Base-by-base conservation (phyloP, 2,888 invertebrate genomes). In the Drosophila borealis region DNA sequence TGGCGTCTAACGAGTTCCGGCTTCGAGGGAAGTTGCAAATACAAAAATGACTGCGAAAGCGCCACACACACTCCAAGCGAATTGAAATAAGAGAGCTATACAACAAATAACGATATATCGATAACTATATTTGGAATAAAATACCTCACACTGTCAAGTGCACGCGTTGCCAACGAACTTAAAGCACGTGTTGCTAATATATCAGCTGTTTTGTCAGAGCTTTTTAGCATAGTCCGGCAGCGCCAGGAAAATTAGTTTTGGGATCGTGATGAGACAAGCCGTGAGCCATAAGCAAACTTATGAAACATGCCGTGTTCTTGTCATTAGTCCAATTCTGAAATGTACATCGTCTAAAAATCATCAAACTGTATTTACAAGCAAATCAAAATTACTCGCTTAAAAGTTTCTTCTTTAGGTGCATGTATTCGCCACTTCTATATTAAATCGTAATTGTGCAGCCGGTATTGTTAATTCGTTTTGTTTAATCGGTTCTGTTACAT, bases 11-110 rank as follows among this genome's bases (percentile, higher is more conserved):
- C 13, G n/a, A 55, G 46, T 59, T 55, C 29, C 49, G 42, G 17
- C 44, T 51, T 44, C 8, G 21, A 37, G 25, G 25, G 49, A 41
- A 36, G 39, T 21, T 36, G 11, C 14, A 60, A 66, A 70, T 49
- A 36, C 19, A 29, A 67, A 51, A 61, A 42, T 50, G 17, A 17
- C 51, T 61, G 59, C 55, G 61, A 76, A 62, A 59, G 69, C 74
- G 79, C 74, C 74, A 68, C 75, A 78, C 67, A 56, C 37, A 76
- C 74, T 55, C 29, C 45, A 44, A 59, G 56, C 60, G n/a, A 67
- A 56, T 78, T 73, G 56, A 72, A 74, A 53, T 60, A 37, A 36
- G n/a, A 33, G 25, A 53, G 8, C 36, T 54, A 46, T 42, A 66
- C 61, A 53, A 68, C 29, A 25, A 57, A 39, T 42, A 50, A 11